A percentile compares a stretch with the other conserved stretches of the same genome.
Evolutionary conservation across 2,797 vertebrate species (phyloP).

Genomic region (Onychomys arenicola): DNA sequence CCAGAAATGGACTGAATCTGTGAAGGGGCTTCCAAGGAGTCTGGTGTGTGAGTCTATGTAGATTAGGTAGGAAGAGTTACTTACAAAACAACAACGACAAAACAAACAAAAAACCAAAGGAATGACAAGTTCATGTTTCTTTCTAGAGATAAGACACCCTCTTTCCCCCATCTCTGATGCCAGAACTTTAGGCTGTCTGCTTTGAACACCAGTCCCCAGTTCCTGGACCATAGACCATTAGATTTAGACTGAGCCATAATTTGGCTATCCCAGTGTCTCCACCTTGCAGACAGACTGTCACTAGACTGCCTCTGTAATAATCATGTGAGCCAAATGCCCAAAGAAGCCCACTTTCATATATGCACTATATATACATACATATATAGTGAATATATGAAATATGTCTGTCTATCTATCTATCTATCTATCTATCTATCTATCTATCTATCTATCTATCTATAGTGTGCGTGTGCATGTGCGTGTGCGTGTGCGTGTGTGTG

Average conservation of each 20-base stretch:
- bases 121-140: background rate
- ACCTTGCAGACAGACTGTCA: background rate
- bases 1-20: background rate
- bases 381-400: background rate
- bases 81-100: background rate
- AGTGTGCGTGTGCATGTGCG: background rate
- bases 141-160: background rate
- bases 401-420: too few species aligned
- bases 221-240: background rate
- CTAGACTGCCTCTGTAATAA: background rate
- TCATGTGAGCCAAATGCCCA: background rate
- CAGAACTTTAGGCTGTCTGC: background rate
- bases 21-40: background rate
- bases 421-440: too few species aligned
- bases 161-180: background rate
- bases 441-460: too few species aligned
- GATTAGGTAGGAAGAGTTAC: background rate
- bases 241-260: background rate
- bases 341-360: background rate
- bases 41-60: background rate
- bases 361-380: too few species aligned
- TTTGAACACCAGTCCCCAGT: background rate
- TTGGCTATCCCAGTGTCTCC: background rate
- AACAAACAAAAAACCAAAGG: background rate
- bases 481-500: too few species aligned